Evolutionary conservation across 2,888 invertebrate genomes (phyloP).

Genomic region (Atrina japonica): DNA sequence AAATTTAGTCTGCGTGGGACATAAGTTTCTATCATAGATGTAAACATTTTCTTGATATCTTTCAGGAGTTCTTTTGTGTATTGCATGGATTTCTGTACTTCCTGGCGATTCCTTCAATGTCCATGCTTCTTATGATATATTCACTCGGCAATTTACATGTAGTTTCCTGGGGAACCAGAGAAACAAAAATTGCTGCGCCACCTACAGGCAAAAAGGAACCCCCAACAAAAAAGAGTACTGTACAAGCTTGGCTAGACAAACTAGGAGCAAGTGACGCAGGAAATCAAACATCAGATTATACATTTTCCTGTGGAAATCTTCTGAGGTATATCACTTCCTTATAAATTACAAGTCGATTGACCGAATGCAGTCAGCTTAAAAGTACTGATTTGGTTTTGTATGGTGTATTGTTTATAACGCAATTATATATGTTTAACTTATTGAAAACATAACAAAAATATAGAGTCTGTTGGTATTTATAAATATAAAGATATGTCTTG

Average conservation of each 20-base stretch:
- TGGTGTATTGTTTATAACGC: too few relatives aligned
- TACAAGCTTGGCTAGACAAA: slow-evolving; percentile 52
- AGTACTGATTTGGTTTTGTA: too few relatives aligned
- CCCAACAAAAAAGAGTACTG: slow-evolving; percentile 35
- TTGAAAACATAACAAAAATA: too few relatives aligned
- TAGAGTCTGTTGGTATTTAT: too few relatives aligned
- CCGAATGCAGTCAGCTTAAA: too few relatives aligned
- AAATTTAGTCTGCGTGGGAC: too few relatives aligned
- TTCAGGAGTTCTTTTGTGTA: slow-evolving; percentile 84
- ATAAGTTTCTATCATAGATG: too few relatives aligned
- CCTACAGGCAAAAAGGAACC: neutral
- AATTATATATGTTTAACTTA: too few relatives aligned
- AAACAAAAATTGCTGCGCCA: slow-evolving; percentile 82
- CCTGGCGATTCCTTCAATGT: slow-evolving; percentile 96
- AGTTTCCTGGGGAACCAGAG: slow-evolving; percentile 96
- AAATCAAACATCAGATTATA: slow-evolving; percentile 58
- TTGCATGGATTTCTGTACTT: slow-evolving; percentile 89
- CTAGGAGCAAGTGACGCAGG: slow-evolving; percentile 38
- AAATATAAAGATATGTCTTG: too few relatives aligned
- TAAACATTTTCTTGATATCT: too few relatives aligned
- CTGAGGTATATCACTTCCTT: slow-evolving; percentile 47
- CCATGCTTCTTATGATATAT: slow-evolving; percentile 94
- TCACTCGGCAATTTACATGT: slow-evolving; percentile 95
- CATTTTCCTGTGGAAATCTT: slow-evolving; percentile 69
- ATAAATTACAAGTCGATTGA: too few relatives aligned